Conservation (phyloP, 2,888 invertebrate species). For the Endotricha flammealis region DNA sequence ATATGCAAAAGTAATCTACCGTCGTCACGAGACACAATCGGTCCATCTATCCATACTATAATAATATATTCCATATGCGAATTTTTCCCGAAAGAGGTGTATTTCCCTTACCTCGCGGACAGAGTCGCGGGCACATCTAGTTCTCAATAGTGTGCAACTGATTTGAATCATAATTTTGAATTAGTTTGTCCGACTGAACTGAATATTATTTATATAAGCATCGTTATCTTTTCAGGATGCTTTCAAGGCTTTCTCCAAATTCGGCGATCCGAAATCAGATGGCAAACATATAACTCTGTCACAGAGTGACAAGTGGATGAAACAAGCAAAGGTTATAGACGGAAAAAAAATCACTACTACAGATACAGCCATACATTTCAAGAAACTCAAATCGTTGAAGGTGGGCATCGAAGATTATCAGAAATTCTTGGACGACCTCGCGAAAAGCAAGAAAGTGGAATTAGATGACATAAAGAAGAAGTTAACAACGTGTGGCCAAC, state of each 20-base stretch:
- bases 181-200: no score
- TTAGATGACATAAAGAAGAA: slow-evolving; percentile 88
- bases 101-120: no score
- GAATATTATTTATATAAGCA: no score
- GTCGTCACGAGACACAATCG: no score
- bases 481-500: slow-evolving; percentile 87
- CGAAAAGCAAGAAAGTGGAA: slow-evolving; percentile 90
- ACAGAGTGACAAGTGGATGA: slow-evolving; percentile 96
- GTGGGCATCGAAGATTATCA: slow-evolving; percentile 87
- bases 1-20: no score
- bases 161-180: no score
- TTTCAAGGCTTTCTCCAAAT: slow-evolving; percentile 90
- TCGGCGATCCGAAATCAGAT: slow-evolving; percentile 91
- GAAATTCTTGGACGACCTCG: slow-evolving; percentile 90
- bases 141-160: no score
- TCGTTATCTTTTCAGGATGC: slow-evolving; percentile 81
- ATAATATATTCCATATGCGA: no score
- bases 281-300: slow-evolving; percentile 92
- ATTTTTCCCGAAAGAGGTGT: no score
- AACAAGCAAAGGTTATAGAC: slow-evolving; percentile 89
- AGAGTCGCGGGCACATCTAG: no score
- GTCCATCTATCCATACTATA: no score
- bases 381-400: slow-evolving; percentile 90
- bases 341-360: slow-evolving; percentile 92
- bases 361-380: slow-evolving; percentile 93